phyloP scores from a whole-genome alignment of 2,797 vertebrate genomes.

The Sphenodon punctatus region DNA sequence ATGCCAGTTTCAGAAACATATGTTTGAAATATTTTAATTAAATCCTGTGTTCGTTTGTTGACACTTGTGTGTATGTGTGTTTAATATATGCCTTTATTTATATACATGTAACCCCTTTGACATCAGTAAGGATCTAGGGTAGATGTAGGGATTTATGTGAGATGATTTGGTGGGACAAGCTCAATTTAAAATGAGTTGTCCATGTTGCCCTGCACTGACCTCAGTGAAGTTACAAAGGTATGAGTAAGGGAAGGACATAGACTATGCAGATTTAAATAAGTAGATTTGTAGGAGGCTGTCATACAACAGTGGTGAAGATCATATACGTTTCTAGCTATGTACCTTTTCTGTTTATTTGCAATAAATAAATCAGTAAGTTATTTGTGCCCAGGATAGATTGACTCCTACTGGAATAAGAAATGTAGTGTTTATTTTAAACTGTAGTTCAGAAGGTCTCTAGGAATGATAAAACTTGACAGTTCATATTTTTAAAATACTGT shows the following conservation, averaged over 20 bases:
- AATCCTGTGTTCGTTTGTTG: slow-evolving; percentile 51
- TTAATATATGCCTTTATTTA: slow-evolving; percentile 44
- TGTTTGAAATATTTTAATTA: slow-evolving; percentile 51
- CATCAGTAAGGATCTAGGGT: slow-evolving; percentile 4
- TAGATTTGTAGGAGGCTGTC: background rate
- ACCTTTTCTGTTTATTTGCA: slow-evolving; percentile 14
- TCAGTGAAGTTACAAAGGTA: background rate
- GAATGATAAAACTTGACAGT: background rate
- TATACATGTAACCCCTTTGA: slow-evolving; percentile 25
- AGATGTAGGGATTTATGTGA: background rate
- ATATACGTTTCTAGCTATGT: background rate
- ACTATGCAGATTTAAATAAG: slow-evolving; percentile 7
- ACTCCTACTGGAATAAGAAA: background rate
- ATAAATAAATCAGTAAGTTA: background rate
- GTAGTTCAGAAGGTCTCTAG: background rate
- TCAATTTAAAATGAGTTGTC: slow-evolving; percentile 30
- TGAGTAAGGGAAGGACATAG: background rate
- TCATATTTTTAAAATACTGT: background rate
- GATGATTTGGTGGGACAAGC: slow-evolving; percentile 27
- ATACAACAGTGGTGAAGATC: background rate
- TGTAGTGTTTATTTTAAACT: background rate
- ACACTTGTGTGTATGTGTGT: slow-evolving; percentile 46
- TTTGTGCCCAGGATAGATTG: background rate
- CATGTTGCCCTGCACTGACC: slow-evolving; percentile 17
- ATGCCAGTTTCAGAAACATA: slow-evolving; percentile 57